Base-by-base conservation (phyloP, 1,140 invertebrate genomes). In the Maniola jurtina region DNA sequence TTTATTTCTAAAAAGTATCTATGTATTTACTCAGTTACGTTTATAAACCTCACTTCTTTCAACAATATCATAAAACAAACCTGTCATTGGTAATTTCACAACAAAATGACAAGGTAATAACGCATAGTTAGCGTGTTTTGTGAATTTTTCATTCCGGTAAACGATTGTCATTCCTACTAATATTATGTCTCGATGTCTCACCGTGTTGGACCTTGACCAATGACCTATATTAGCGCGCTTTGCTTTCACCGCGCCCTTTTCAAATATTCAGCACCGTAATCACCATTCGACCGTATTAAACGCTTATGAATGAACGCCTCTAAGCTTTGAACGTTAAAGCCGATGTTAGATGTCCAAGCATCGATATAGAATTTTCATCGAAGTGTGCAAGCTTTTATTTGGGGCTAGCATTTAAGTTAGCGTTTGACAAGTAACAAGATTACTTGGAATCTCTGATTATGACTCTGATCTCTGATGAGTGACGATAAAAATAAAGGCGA, bases 201-300 rank as follows among this genome's bases (percentile, higher is more conserved):
- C 55, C 34, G 16, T 64, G 52, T n/a, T n/a, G 47, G 63, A 63
- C 78, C 80, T 80, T 83, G 78, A 79, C 73, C 76, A 75, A 57
- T 76, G 77, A 79, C 77, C 79, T 68, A 79, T 68, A 69, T 78
- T 38, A 48, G 9, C 33, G 13, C 33, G 15, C 11, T 36, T 34
- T 13, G 52, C 58, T 35, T 25, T 16, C 25, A 33, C 14, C 59
- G 16, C 68, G 33, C 52, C 52, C 38, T 45, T 66, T 52, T 65
- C n/a, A 68, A 70, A 70, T 70, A 73, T 73, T 73, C 63, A 73
- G 36, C 40, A 15, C 56, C 38, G 38, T 63, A 73, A 73, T 73
- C 66, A 70, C 62, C 45, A 42, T 57, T 62, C 36, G 42, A 40
- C 36, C 15, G 38, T 57, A 60, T 66, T 54, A 10, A 45, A 60